A percentile compares a stretch with the other conserved stretches of the same genome.
Conservation (phyloP, 30 jellyfish, hydroid and myxozoan species). For the Cassiopea andromeda region DNA sequence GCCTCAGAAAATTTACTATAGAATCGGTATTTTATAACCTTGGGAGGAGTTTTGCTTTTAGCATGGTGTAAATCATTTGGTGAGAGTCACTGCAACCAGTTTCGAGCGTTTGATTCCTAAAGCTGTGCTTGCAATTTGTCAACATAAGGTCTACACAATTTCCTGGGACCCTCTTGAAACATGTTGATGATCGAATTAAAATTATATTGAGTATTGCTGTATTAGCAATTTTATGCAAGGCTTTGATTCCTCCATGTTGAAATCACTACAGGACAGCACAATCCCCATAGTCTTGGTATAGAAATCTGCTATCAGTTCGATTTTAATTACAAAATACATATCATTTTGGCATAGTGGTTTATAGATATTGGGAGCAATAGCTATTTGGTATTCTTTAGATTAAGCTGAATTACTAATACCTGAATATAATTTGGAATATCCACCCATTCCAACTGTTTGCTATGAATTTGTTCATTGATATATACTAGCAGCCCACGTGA, state of each 20-base stretch:
- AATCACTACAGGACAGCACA: constrained; percentile 35
- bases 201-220: constrained; percentile 2
- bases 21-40: background rate
- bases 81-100: constrained; percentile 16
- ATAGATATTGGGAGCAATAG: constrained; percentile 17
- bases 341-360: constrained; percentile 28
- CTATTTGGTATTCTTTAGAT: constrained; percentile 18
- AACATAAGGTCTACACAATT: constrained; percentile 18
- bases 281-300: background rate
- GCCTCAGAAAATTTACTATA: constrained; percentile 1
- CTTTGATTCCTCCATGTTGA: constrained; percentile 29
- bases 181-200: constrained; percentile 4
- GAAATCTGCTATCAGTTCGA: background rate
- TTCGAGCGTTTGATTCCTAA: background rate
- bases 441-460: background rate
- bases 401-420: constrained; percentile 18
- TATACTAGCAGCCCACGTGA: constrained; percentile 17
- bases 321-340: background rate
- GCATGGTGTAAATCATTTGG: constrained; percentile 5
- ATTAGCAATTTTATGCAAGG: background rate
- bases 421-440: constrained; percentile 11
- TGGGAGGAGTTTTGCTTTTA: constrained; percentile 18
- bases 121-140: background rate
- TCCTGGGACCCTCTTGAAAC: constrained; percentile 10
- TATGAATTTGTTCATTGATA: background rate